Base-by-base conservation (phyloP, 1,140 invertebrate genomes). In the Pissodes strobi region DNA sequence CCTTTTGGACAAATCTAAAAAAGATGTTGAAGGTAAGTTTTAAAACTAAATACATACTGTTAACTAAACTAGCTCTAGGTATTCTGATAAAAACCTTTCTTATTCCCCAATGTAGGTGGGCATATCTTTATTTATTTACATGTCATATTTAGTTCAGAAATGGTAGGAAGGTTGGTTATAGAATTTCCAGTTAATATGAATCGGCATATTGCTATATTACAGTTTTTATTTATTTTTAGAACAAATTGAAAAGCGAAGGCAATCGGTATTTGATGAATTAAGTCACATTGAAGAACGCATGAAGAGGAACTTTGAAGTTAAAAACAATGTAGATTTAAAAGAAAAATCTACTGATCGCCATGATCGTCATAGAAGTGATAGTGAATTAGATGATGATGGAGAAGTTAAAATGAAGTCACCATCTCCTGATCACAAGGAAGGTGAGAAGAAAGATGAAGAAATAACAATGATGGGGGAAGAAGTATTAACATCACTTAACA, bases 1-100 rank as follows among this genome's bases (percentile, higher is more conserved):
- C 39, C 79, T 82, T 30, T 73, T 85, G 25, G 75, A 73, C 21
- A 77, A 77, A 8, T 81, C 79, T 71, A 81, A 77, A 76, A 78
- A 77, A 55, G 77, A 78, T 51, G 78, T 85, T 74, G 80, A 84
- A 75, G 82, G 84, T 85, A 74, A 79, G 82, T 80, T 27, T n/a
- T n/a, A n/a, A n/a, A n/a, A n/a, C n/a, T n/a, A n/a, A 30, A 6
- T 30, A 30, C 27, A 30, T 30, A 30, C 12, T 6, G 27, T 6
- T 30, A 5, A 6, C 27, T 30, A 12, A 6, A 30, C 4, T 5
- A 30, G 27, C n/a, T n/a, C n/a, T 30, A 30, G 12, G 27, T 30
- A 30, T 30, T 30, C 5, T 30, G 27, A 12, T 30, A 6, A 30
- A 30, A 30, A 30, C 27, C 4, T 30, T 30, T 30, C 27, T 5